Evolutionary conservation across 2,888 invertebrate genomes (phyloP), one percentile per base, ranked within the genome.

Genomic region (Calephelis perditalis): DNA sequence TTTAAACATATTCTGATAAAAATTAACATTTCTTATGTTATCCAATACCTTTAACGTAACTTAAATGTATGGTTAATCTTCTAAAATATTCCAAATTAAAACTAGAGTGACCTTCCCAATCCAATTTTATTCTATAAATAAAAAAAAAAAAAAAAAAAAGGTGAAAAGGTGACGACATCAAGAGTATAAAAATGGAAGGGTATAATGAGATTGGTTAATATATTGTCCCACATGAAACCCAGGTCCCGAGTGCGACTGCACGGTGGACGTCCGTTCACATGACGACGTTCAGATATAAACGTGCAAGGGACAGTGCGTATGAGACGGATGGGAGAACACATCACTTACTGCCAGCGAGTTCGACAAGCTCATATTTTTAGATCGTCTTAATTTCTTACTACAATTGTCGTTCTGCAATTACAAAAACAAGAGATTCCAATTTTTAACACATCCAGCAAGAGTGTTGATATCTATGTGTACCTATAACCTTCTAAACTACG

Each of bases 361-460:
- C 26, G 52, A 52, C 52, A 52, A 52, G 52, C 15, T 26, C 15
- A 52, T 52, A 15, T 52, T 52, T 35, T 52, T 52, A 52, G 35
- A 52, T 35, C 52, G 52, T 52, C 52, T 52, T 52, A 52, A 52
- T 52, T 52, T 52, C 52, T 52, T 52, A 52, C 26, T 52, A 52
- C 52, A 52, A 52, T 52, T 52, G 15, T 52, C 52, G 35, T 52
- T 52, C 52, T 52, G 52, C 26, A 52, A 52, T 52, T 52, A 52
- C 15, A 52, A 35, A 52, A 52, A 52, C 26, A 9, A 35, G 10
- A 35, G 15, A 15, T 7, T 49, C 9, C 26, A 49, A 5, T 15
- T 26, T 49, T 15, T 7, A 12, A 9, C 7, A 47, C 12, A 47
- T 40, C 40, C 40, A 40, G 26, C 26, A 26, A 26, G 26, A 5